Evolutionary conservation across 2,888 invertebrate genomes (phyloP).

Genomic region (Lomographa bimaculata): DNA sequence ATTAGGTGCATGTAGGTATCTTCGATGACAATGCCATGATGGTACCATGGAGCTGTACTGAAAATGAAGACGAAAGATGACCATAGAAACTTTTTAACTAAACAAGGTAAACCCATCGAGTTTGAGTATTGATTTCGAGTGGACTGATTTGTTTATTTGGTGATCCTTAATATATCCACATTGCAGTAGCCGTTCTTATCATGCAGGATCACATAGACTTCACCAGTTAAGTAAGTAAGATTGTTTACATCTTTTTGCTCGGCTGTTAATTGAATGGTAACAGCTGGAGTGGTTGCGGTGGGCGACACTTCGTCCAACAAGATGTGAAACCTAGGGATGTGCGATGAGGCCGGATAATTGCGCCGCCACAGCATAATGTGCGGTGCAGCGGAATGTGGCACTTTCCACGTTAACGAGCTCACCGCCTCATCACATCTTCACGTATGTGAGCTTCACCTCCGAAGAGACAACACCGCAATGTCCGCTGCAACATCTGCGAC

Average conservation of each 20-base stretch:
- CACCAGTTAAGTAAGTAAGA: no score
- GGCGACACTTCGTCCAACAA: constrained; percentile 34
- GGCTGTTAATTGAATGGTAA: constrained; percentile 19
- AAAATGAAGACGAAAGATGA: no score
- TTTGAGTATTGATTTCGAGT: no score
- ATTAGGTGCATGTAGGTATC: no score
- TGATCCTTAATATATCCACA: no score
- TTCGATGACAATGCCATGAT: no score
- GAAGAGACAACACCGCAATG: constrained; percentile 50
- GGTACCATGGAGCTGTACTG: no score
- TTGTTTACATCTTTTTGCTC: constrained; percentile 2
- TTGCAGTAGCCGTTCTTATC: no score
- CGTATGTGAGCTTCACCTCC: constrained; percentile 4
- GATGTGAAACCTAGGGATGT: constrained; percentile 33
- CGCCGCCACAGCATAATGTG: constrained; percentile 63
- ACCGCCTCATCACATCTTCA: constrained; percentile 50
- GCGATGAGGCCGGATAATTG: constrained; percentile 56
- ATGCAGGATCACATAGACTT: no score
- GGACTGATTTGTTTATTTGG: no score
- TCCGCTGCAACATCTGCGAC: constrained; percentile 55
- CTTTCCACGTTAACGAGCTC: constrained; percentile 70
- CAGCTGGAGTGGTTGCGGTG: constrained; percentile 18
- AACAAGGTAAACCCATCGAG: no score
- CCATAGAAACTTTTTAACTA: no score
- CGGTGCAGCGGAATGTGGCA: constrained; percentile 69